Conservation (phyloP, 2,888 invertebrate genomes). For the Eutolmus rufibarbis region DNA sequence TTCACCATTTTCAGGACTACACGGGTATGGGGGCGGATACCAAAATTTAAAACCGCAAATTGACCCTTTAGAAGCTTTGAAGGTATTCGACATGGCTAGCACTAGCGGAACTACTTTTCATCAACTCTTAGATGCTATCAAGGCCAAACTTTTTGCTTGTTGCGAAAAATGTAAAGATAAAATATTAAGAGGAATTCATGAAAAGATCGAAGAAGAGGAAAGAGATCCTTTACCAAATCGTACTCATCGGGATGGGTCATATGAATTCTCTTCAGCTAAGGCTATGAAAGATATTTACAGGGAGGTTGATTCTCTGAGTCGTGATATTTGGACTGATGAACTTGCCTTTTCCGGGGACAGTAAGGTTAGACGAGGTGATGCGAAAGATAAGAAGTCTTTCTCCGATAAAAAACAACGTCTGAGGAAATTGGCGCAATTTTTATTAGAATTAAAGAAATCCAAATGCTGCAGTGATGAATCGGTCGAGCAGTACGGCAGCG, state of each 20-base stretch:
- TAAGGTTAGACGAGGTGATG: neutral
- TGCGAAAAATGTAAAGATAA: slow-evolving; percentile 39
- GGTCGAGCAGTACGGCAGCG: neutral
- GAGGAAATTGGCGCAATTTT: slow-evolving; percentile 9
- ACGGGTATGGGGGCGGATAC: neutral
- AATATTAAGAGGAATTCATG: slow-evolving; percentile 22
- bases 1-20: neutral
- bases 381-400: neutral
- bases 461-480: neutral
- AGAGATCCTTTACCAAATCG: neutral
- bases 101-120: neutral
- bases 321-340: slow-evolving; percentile 13
- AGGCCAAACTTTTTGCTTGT: slow-evolving; percentile 20
- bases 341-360: neutral
- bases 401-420: neutral
- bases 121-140: slow-evolving; percentile 10
- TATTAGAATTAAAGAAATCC: neutral
- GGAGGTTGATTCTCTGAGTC: slow-evolving; percentile 10
- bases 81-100: slow-evolving; percentile 4
- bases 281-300: neutral
- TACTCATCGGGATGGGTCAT: neutral
- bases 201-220: slow-evolving; percentile 30
- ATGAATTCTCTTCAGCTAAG: neutral
- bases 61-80: slow-evolving; percentile 18
- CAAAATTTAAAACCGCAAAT: neutral